A percentile compares a stretch with the other conserved stretches of the same genome.
Evolutionary conservation across 2,888 invertebrate species (phyloP).

Genomic region (Mellilla xanthometata): DNA sequence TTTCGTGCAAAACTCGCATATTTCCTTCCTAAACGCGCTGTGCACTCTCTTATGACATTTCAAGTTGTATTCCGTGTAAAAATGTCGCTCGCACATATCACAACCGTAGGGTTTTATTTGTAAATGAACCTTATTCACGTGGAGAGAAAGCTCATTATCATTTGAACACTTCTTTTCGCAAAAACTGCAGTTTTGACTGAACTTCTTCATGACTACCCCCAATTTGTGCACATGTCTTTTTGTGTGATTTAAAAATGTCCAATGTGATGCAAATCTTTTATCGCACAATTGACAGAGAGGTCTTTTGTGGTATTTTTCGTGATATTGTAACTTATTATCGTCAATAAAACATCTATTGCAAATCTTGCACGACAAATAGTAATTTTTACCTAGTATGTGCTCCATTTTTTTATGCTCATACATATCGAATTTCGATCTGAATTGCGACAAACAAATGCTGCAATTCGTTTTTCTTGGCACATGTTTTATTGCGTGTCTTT

Average conservation of each 20-base stretch:
- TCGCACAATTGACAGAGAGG: conserved; percentile 57
- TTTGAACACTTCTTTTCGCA: conserved; percentile 64
- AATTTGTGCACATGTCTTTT: conserved; percentile 56
- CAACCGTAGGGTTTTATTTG: conserved; percentile 70
- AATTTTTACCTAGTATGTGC: conserved; percentile 47
- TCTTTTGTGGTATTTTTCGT: conserved; percentile 46
- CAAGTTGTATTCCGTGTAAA: conserved; percentile 63
- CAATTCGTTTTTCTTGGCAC: conserved; percentile 45
- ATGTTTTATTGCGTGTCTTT: conserved; percentile 61
- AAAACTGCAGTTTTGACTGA: conserved; percentile 60
- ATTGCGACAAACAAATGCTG: conserved; percentile 43
- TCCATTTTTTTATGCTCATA: conserved; percentile 62
- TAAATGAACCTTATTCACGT: conserved; percentile 71
- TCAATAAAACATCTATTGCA: conserved; percentile 54
- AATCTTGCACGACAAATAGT: conserved; percentile 43
- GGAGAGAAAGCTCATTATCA: conserved; percentile 61
- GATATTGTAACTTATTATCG: conserved; percentile 41
- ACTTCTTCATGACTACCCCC: conserved; percentile 35
- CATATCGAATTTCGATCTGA: conserved; percentile 59
- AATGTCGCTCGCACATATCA: conserved; percentile 71
- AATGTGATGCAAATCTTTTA: conserved; percentile 53
- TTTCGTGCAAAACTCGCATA: conserved; percentile 62
- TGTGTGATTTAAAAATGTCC: conserved; percentile 51
- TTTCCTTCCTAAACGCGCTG: conserved; percentile 49
- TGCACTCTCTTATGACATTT: conserved; percentile 62